Evolutionary conservation across 2,113 vertebrate genomes (phyloP).

Genomic region (Gadus chalcogrammus): DNA sequence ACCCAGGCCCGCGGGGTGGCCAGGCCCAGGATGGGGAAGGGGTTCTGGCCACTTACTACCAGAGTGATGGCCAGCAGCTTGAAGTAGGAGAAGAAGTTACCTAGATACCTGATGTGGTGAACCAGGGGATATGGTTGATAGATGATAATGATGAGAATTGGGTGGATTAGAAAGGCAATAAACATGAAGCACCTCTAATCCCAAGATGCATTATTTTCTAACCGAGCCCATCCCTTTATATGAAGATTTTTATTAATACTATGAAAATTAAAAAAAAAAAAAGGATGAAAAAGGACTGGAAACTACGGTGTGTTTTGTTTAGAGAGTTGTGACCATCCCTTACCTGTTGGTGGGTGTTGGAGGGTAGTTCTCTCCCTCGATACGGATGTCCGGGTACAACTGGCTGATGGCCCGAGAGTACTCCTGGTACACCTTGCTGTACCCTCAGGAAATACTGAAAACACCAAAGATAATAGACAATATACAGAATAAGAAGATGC

Average conservation of each 20-base stretch:
- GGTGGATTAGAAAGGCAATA: background rate
- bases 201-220: too few species aligned
- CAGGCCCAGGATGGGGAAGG: conserved; percentile 64
- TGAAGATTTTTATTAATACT: too few species aligned
- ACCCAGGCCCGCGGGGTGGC: conserved; percentile 66
- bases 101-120: conserved; percentile 48
- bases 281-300: too few species aligned
- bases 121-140: background rate
- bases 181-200: background rate
- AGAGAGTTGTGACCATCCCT: conserved; percentile 4
- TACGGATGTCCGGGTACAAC: conserved; percentile 76
- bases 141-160: background rate
- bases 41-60: conserved; percentile 71
- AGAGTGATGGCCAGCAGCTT: conserved; percentile 71
- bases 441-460: conserved; percentile 77
- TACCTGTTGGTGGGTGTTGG: conserved; percentile 70
- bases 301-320: background rate
- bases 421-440: conserved; percentile 78
- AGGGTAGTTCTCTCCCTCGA: conserved; percentile 75
- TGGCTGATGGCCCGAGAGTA: conserved; percentile 72
- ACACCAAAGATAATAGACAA: background rate
- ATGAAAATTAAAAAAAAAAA: too few species aligned
- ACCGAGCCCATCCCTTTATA: too few species aligned
- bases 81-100: conserved; percentile 70
- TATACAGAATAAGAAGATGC: background rate